A percentile compares a stretch with the other conserved stretches of the same genome.
phyloP scores from a whole-genome alignment of 1,140 invertebrate genomes.

The Myzus persicae region DNA sequence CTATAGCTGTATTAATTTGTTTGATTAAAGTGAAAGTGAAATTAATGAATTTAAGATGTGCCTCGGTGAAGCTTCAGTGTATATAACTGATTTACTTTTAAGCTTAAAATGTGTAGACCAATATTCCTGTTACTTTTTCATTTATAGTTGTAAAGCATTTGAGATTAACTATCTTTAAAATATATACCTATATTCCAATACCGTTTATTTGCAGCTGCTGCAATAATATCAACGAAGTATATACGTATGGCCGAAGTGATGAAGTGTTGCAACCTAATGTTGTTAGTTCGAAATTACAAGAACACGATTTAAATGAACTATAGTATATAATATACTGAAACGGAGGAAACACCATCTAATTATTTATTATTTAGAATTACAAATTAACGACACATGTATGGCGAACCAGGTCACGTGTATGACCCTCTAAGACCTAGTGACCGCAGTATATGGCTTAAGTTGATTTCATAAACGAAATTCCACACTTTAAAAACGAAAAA shows the following conservation, averaged over 20 bases:
- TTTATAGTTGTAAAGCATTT: neutral
- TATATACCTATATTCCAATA: neutral
- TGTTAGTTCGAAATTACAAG: conserved; percentile 6
- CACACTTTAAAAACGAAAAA: neutral
- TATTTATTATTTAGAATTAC: conserved; percentile 44
- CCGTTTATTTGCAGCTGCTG: neutral
- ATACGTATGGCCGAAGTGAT: neutral
- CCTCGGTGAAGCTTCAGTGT: neutral
- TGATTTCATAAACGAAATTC: conserved; percentile 31
- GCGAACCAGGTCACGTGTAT: conserved; percentile 25
- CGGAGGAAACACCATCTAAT: conserved; percentile 36
- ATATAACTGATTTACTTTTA: neutral
- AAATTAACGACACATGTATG: conserved; percentile 48
- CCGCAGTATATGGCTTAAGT: neutral
- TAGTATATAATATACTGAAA: conserved; percentile 6
- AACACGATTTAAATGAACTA: conserved; percentile 46
- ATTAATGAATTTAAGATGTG: neutral
- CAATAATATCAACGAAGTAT: neutral
- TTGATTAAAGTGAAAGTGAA: conserved; percentile 23
- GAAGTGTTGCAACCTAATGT: neutral
- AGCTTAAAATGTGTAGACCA: neutral
- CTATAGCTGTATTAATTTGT: conserved; percentile 1
- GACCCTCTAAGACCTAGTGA: conserved; percentile 23
- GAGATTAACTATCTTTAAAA: neutral
- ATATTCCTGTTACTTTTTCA: neutral